A percentile compares a stretch with the other conserved stretches of the same genome.
phyloP scores from a whole-genome alignment of 2,888 invertebrate genomes.

The Podotricha telesiphe region DNA sequence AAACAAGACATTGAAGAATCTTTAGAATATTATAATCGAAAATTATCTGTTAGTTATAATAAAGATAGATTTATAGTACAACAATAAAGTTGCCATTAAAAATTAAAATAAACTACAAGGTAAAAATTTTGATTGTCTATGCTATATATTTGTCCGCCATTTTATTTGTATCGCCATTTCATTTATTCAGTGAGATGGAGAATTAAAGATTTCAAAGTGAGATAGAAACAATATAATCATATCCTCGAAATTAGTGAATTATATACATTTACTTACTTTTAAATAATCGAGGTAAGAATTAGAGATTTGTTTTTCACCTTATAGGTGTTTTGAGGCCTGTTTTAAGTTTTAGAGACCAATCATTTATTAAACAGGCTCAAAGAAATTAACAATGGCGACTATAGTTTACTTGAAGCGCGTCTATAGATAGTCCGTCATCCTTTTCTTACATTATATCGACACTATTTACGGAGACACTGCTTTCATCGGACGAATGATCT shows the following conservation, averaged over 20 bases:
- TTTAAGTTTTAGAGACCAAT: constrained; percentile 14
- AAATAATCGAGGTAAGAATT: constrained; percentile 43
- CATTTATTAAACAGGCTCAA: constrained; percentile 38
- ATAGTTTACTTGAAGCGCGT: constrained; percentile 73
- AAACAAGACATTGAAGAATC: no score
- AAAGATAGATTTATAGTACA: no score
- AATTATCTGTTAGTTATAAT: no score
- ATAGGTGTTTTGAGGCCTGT: not conserved
- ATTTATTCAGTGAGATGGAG: constrained; percentile 81
- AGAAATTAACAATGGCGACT: constrained; percentile 75
- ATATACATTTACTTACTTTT: constrained; percentile 35
- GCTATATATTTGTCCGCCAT: constrained; percentile 63
- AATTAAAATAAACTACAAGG: not conserved
- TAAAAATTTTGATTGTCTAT: constrained; percentile 29
- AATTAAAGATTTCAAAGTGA: constrained; percentile 77
- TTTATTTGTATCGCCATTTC: constrained; percentile 84
- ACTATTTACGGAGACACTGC: constrained; percentile 76
- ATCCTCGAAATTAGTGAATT: constrained; percentile 44
- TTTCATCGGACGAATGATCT: constrained; percentile 78
- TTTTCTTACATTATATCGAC: constrained; percentile 82
- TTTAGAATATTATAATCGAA: no score
- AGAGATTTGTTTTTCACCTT: constrained; percentile 46
- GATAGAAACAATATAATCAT: constrained; percentile 77
- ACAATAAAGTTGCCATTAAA: constrained; percentile 9
- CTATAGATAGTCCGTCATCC: constrained; percentile 81